Evolutionary conservation across 2,797 vertebrate species (phyloP), one percentile per base, ranked within the genome.

Genomic region (Lagorchestes hirsutus): DNA sequence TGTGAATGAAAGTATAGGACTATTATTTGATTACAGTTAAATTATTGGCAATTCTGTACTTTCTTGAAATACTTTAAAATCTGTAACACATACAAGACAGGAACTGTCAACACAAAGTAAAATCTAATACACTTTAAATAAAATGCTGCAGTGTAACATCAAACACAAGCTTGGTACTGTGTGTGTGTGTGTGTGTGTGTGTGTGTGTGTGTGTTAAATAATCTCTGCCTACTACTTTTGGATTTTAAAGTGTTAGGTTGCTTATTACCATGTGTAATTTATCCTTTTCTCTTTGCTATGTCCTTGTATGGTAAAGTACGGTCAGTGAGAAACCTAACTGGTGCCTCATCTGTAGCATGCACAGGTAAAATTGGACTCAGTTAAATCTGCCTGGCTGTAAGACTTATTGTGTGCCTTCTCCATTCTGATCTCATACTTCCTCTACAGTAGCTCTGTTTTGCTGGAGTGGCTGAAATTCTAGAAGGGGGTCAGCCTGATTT

Each of bases 301-400:
- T 92, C 93, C 94, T 96, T 93, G 94, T 87, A 10, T 82, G 82
- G 93, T 93, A 96, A 3, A 96, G 90, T 97, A 97, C 82, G 82
- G 93, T 93, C 11, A 13, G 55, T 95, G 59, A 95, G 95, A 96
- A 95, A 74, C 92, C 29, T 29, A 94, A 0, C 91, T 56, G 91
- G 93, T 55, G 46, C 94, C 62, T 91, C 34, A 91, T 28, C 40
- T 67, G 54, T 93, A 94, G 95, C 92, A 97, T 95, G 34, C 18
- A 8, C 54, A 62, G 57, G n/a, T 94, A 59, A 87, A 82, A 55
- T 3, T 62, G 95, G 92, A 34, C 87, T 34, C 14, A 4, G 56
- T 92, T 62, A 57, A 91, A 87, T 50, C 90, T 27, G 27, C 91
- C 55, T 31, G 90, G 93, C 31, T 12, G 40, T 82, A 40, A 95